phyloP scores from a whole-genome alignment of 2,113 vertebrate species.

The Oreochromis spilurus region DNA sequence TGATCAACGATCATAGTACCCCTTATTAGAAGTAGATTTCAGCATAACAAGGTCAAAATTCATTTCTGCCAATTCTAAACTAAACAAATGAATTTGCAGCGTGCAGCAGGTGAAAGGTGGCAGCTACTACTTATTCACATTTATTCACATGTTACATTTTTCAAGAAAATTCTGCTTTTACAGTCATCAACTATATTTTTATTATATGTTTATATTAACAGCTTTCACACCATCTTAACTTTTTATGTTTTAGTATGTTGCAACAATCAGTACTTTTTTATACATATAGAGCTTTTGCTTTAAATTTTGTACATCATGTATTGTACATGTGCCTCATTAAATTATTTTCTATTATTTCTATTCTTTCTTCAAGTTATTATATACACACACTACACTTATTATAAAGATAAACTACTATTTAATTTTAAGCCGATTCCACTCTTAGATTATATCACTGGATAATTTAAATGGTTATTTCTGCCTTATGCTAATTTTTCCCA shows the following conservation, averaged over 20 bases:
- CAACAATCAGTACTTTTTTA: neutral
- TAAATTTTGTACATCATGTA: neutral
- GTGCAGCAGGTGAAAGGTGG: neutral
- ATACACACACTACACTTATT: neutral
- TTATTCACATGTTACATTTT: neutral
- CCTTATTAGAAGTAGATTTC: neutral
- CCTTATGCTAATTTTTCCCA: neutral
- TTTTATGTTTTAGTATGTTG: rapidly evolving
- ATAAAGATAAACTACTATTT: neutral
- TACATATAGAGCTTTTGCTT: neutral
- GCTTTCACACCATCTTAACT: neutral
- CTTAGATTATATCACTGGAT: neutral
- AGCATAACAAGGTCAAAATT: neutral
- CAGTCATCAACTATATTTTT: rapidly evolving
- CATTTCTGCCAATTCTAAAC: neutral
- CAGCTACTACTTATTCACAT: neutral
- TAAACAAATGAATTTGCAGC: rapidly evolving
- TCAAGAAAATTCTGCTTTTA: rapidly evolving
- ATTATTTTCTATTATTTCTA: neutral
- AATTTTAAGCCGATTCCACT: neutral
- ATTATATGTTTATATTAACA: neutral
- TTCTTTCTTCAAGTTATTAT: neutral
- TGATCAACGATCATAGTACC: neutral
- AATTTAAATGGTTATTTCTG: neutral
- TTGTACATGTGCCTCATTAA: rapidly evolving